Evolutionary conservation across 2,797 vertebrate species (phyloP).

Genomic region (Columba guinea): DNA sequence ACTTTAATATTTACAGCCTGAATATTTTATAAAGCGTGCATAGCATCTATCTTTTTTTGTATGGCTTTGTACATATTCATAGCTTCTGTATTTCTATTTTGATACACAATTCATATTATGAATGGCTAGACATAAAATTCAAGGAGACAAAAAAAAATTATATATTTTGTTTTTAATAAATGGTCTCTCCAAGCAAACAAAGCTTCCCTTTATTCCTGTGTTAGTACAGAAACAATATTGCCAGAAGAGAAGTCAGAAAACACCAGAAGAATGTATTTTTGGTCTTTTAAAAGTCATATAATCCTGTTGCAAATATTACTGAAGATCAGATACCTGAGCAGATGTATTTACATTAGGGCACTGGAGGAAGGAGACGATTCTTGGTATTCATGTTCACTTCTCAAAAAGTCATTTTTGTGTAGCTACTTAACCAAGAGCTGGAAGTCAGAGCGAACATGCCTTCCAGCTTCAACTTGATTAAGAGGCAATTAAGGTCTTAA

Average conservation of each 20-base stretch:
- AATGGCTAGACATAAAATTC: slow-evolving; percentile 12
- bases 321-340: slow-evolving; percentile 12
- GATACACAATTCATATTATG: neutral
- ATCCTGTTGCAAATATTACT: slow-evolving; percentile 48
- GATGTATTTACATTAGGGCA: neutral
- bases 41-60: neutral
- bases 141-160: neutral
- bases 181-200: neutral
- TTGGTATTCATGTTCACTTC: neutral
- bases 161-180: neutral
- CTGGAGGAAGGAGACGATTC: neutral
- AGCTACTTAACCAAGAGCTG: neutral
- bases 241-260: slow-evolving; percentile 2
- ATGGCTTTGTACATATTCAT: neutral
- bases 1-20: slow-evolving; percentile 18
- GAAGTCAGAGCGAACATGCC: neutral
- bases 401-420: slow-evolving; percentile 8
- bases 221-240: slow-evolving; percentile 3
- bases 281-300: slow-evolving; percentile 34
- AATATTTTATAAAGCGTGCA: neutral
- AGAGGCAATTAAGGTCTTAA: slow-evolving; percentile 4
- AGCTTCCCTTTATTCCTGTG: slow-evolving; percentile 6
- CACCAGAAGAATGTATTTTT: neutral
- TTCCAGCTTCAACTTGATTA: neutral
- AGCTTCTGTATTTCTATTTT: slow-evolving; percentile 3